A percentile compares a stretch with the other conserved stretches of the same genome.
phyloP scores from a whole-genome alignment of 2,113 vertebrate species.

The Coptodon bakossiorum region DNA sequence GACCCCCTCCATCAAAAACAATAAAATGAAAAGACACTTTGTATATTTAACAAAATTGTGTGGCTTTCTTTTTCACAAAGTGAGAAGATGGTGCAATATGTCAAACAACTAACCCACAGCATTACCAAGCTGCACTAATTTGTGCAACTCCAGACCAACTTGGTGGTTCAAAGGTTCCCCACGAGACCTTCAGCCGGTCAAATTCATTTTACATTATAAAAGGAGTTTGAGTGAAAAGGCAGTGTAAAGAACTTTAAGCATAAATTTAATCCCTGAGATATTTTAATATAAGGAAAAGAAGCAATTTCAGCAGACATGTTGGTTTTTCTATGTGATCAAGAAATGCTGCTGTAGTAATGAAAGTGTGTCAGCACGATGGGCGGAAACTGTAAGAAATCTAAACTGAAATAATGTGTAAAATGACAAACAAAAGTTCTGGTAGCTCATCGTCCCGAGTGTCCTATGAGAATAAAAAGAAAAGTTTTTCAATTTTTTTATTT shows the following conservation, averaged over 20 bases:
- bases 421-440: neutral
- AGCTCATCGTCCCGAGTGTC: neutral
- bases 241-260: neutral
- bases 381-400: accelerated
- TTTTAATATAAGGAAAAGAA: neutral
- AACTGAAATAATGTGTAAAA: neutral
- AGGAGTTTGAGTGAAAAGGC: neutral
- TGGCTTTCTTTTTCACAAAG: neutral
- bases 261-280: neutral
- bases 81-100: neutral
- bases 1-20: neutral
- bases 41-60: accelerated
- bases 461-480: neutral
- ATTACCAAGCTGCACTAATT: accelerated
- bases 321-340: neutral
- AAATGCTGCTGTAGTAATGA: neutral
- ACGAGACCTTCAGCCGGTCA: neutral
- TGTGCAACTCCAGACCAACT: neutral
- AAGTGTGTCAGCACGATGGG: accelerated
- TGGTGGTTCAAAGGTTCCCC: neutral
- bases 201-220: neutral
- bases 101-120: neutral
- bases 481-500: accelerated
- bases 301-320: neutral
- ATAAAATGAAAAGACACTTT: neutral